These are phyloP conservation scores for Perccottus glenii DNA, from an alignment of 2,113 vertebrate genomes.

Conservation along the genomic window DNA sequence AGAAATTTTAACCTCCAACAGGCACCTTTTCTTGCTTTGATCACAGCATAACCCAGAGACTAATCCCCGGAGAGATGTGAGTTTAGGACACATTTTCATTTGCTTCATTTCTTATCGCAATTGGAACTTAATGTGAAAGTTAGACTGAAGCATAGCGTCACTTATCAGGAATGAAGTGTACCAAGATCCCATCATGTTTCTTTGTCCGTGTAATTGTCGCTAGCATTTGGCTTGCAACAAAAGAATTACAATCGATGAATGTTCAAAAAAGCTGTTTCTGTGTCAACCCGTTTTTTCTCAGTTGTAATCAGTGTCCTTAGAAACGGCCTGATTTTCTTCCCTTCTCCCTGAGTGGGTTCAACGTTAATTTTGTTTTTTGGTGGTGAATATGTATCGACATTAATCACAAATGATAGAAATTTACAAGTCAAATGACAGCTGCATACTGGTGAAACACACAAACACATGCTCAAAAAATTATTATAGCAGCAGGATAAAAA, in stretches of 20 bases:
- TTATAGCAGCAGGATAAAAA: slow-evolving; percentile 50
- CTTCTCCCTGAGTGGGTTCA: slow-evolving; percentile 46
- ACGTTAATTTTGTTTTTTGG: slow-evolving; percentile 49
- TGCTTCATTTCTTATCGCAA: slow-evolving; percentile 50
- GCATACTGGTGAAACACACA: slow-evolving; percentile 28
- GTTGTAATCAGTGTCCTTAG: slow-evolving; percentile 52
- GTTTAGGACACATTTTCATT: slow-evolving; percentile 63
- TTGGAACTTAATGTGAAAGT: slow-evolving; percentile 47
- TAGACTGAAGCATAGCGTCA: slow-evolving; percentile 38
- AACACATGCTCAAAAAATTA: slow-evolving; percentile 29
- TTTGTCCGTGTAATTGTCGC: slow-evolving; percentile 46
- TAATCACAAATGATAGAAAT: slow-evolving; percentile 65
- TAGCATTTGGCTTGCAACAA: slow-evolving; percentile 27
- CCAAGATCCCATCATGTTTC: slow-evolving; percentile 1
- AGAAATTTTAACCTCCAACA: slow-evolving; percentile 4
- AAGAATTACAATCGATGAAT: slow-evolving; percentile 19
- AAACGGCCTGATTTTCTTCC: slow-evolving; percentile 59
- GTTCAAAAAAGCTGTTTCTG: slow-evolving; percentile 17
- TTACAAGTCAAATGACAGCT: slow-evolving; percentile 67
- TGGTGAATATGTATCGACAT: slow-evolving; percentile 57
- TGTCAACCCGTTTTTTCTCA: slow-evolving; percentile 10
- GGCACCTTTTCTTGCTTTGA: slow-evolving; percentile 23
- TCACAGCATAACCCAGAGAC: slow-evolving; percentile 31
- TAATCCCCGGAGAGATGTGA: slow-evolving; percentile 49
- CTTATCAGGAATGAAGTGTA: slow-evolving; percentile 39